These are phyloP conservation scores for Calcarius ornatus DNA, from an alignment of 2,113 vertebrate genomes.

Conservation along the genomic window DNA sequence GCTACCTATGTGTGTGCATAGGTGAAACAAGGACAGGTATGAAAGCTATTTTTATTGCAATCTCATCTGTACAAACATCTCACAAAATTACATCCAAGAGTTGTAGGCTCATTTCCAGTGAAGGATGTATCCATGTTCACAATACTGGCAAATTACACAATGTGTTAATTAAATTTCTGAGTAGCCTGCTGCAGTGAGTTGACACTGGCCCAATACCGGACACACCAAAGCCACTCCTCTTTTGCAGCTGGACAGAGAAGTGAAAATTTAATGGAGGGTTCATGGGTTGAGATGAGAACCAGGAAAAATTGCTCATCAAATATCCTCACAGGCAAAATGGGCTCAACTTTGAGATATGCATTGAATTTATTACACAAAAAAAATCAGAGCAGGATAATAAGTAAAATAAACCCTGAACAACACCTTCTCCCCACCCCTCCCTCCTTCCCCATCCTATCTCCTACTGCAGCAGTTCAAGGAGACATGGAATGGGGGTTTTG, in stretches of 20 bases:
- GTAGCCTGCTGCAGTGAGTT: neutral
- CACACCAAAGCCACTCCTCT: neutral
- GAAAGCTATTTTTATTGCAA: neutral
- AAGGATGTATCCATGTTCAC: neutral
- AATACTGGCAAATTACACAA: neutral
- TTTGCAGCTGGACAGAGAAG: neutral
- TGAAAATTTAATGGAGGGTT: neutral
- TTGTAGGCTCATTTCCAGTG: neutral
- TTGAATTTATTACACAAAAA: neutral
- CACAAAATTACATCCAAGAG: neutral
- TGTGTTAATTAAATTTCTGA: neutral
- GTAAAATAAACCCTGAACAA: neutral
- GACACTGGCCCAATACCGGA: neutral
- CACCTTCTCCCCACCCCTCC: neutral
- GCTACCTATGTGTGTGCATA: neutral
- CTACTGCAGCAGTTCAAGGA: fast-evolving
- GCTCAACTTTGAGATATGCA: neutral
- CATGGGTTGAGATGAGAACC: neutral
- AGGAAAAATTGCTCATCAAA: neutral
- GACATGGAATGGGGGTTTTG: neutral
- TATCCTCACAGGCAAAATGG: fast-evolving
- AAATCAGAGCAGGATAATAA: neutral
- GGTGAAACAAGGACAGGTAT: neutral
- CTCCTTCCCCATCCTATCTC: neutral
- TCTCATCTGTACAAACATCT: neutral